These are phyloP conservation scores for Nemopilema nomurai DNA, from an alignment of 30 jellyfish, hydroid and myxozoan species.

Conservation along the genomic window DNA sequence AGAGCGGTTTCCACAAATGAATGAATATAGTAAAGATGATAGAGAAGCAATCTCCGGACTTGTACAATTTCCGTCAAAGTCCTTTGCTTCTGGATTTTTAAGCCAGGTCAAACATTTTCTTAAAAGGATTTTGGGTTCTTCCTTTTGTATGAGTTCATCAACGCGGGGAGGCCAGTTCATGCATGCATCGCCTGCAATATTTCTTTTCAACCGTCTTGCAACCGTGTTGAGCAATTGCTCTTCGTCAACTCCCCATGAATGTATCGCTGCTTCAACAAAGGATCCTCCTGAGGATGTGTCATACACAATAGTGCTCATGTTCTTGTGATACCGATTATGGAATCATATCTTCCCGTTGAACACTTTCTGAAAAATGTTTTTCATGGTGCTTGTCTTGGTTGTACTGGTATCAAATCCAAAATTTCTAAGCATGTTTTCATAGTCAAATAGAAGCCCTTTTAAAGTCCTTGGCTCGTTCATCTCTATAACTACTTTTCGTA, in stretches of 20 bases:
- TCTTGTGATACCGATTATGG: conserved; percentile 46
- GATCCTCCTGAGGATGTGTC: conserved; percentile 30
- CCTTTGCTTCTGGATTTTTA: conserved; percentile 27
- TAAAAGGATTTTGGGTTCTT: not conserved
- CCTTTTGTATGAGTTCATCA: conserved; percentile 11
- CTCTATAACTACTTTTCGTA: conserved; percentile 30
- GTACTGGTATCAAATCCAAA: conserved; percentile 36
- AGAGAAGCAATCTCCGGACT: conserved; percentile 30
- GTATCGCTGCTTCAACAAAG: conserved; percentile 30
- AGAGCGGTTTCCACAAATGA: conserved; percentile 29
- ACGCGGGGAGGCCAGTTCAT: conserved; percentile 38
- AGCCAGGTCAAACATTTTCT: conserved; percentile 30
- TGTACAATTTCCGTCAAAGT: conserved; percentile 17
- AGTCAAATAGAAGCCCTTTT: conserved; percentile 5
- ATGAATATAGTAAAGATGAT: conserved; percentile 11
- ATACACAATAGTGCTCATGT: conserved; percentile 41
- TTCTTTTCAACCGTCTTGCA: conserved; percentile 24
- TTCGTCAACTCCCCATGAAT: conserved; percentile 39
- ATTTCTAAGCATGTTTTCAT: conserved; percentile 38
- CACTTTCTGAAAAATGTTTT: conserved; percentile 25
- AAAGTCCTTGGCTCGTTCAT: conserved; percentile 19
- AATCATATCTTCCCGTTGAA: conserved; percentile 23
- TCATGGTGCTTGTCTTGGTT: conserved; percentile 17
- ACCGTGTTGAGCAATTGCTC: conserved; percentile 19
- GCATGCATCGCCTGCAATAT: not conserved